Percentiles rank a stretch among this genome's conserved stretches.
Evolutionary conservation across 2,113 vertebrate genomes (phyloP).

Genomic region (Heloderma charlesbogerti): DNA sequence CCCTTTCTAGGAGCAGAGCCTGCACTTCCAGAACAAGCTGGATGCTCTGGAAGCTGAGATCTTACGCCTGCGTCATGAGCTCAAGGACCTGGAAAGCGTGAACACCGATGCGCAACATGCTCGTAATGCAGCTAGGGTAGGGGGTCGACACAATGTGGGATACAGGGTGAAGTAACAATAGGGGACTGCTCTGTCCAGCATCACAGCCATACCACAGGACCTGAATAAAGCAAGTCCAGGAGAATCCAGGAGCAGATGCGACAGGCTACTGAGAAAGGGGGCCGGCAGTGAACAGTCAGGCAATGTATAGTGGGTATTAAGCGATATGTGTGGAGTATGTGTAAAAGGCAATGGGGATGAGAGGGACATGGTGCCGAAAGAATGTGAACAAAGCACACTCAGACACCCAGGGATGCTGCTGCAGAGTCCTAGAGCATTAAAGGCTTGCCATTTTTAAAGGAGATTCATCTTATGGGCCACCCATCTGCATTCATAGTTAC

Average conservation of each 20-base stretch:
- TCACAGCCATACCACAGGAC: background rate
- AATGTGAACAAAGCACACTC: background rate
- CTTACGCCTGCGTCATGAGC: conserved; percentile 76
- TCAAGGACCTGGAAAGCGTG: conserved; percentile 78
- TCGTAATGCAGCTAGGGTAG: conserved; percentile 82
- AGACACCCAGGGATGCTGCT: background rate
- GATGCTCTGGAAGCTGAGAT: conserved; percentile 82
- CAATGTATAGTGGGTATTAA: background rate
- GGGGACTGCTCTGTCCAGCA: background rate
- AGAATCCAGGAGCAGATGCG: background rate
- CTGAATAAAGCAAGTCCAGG: background rate
- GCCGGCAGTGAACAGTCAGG: too few species aligned
- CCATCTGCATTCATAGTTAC: background rate
- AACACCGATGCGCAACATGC: conserved; percentile 78
- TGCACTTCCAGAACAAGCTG: conserved; percentile 81
- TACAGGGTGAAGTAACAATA: background rate
- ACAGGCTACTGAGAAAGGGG: background rate
- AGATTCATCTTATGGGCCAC: background rate
- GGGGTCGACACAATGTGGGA: background rate
- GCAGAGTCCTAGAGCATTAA: background rate
- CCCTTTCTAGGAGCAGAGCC: conserved; percentile 81
- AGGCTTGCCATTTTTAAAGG: background rate
- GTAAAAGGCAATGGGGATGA: background rate
- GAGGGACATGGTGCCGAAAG: background rate
- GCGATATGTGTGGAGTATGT: background rate